A percentile compares a stretch with the other conserved stretches of the same genome.
phyloP scores from a whole-genome alignment of 2,888 invertebrate genomes.

The Nipponacmea schrenckii region DNA sequence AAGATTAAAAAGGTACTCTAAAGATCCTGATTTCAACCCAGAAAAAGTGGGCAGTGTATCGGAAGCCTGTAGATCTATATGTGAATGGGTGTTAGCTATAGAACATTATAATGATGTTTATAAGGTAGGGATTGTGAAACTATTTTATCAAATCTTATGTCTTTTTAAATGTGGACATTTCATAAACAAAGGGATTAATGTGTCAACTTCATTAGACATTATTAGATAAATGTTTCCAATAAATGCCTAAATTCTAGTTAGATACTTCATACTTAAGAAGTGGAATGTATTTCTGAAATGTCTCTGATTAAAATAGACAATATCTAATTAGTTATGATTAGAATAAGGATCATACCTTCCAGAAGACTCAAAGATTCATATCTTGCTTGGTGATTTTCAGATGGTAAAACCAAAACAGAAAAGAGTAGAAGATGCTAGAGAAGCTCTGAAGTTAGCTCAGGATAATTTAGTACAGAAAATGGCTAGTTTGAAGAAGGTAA shows the following conservation, averaged over 20 bases:
- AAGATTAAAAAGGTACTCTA: slow-evolving; percentile 64
- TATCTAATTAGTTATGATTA: no score
- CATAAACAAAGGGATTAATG: no score
- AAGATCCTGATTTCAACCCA: slow-evolving; percentile 64
- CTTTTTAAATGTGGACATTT: no score
- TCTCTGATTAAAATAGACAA: no score
- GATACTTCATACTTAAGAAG: no score
- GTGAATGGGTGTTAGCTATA: slow-evolving; percentile 67
- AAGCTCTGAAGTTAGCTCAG: slow-evolving; percentile 64
- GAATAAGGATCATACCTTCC: no score
- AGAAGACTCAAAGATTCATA: no score
- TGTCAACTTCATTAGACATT: no score
- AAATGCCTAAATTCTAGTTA: no score
- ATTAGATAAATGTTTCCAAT: no score
- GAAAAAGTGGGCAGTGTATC: slow-evolving; percentile 65
- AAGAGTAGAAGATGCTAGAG: slow-evolving; percentile 64
- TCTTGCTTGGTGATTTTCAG: slow-evolving; percentile 35
- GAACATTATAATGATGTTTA: slow-evolving; percentile 67
- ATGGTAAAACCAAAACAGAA: slow-evolving; percentile 68
- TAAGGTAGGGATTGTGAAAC: no score
- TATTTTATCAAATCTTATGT: neutral
- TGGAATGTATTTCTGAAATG: no score
- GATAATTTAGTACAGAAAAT: slow-evolving; percentile 64
- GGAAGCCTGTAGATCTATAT: slow-evolving; percentile 65
- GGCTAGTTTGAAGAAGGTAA: slow-evolving; percentile 61